phyloP scores from a whole-genome alignment of 1,140 invertebrate species.

The Hylyphantes graminicola region DNA sequence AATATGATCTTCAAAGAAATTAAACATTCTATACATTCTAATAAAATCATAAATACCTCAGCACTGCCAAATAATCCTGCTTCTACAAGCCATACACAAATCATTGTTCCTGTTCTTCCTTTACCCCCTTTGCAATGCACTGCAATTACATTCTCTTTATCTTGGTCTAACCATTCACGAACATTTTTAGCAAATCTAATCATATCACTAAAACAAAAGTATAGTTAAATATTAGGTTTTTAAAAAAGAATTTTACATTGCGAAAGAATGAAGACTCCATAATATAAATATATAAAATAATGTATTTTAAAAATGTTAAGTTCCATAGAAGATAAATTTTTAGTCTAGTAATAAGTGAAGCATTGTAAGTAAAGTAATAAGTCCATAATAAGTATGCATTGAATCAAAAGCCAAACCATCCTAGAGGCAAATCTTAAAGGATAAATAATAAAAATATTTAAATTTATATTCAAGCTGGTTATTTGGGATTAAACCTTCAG shows the following conservation, averaged over 20 bases:
- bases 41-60: conserved; percentile 43
- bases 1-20: too few species aligned
- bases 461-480: too few species aligned
- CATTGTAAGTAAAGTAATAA: too few species aligned
- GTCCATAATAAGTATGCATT: too few species aligned
- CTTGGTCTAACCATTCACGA: conserved; percentile 70
- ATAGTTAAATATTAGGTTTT: not conserved
- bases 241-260: not conserved
- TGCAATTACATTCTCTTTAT: conserved; percentile 73
- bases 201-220: conserved; percentile 69
- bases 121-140: conserved; percentile 78
- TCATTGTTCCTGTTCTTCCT: conserved; percentile 74
- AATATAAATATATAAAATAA: not conserved
- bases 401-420: too few species aligned
- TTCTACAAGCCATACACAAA: conserved; percentile 73
- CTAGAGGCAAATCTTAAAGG: too few species aligned
- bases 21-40: not conserved
- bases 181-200: conserved; percentile 70
- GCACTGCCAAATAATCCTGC: conserved; percentile 71
- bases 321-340: too few species aligned
- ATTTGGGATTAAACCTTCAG: too few species aligned
- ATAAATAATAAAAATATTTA: too few species aligned
- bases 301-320: too few species aligned
- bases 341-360: too few species aligned
- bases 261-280: not conserved